These are phyloP conservation scores for Gobius niger DNA, from an alignment of 2,113 vertebrate genomes.

Conservation along the genomic window DNA sequence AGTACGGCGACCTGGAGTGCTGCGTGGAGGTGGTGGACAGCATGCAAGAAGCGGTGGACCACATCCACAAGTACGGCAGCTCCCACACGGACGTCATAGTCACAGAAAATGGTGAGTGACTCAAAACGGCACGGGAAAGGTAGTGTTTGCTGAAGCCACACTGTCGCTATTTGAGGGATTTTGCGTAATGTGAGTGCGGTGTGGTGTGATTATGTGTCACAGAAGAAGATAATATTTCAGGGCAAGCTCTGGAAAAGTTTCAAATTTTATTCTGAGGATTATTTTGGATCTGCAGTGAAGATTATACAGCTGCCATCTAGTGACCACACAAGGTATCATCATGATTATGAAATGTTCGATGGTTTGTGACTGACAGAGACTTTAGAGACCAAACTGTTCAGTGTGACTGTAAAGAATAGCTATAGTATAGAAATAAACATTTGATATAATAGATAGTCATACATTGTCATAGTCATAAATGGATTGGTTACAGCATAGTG, in stretches of 20 bases:
- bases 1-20: slow-evolving; percentile 93
- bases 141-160: not conserved
- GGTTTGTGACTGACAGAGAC: not conserved
- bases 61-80: slow-evolving; percentile 97
- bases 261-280: slow-evolving; percentile 22
- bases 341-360: not conserved
- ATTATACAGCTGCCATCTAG: slow-evolving; percentile 55
- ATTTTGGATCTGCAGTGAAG: slow-evolving; percentile 10
- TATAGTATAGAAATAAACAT: not conserved
- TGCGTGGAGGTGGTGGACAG: slow-evolving; percentile 95
- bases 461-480: no score
- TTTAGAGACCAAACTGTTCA: not conserved
- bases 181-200: not conserved
- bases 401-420: not conserved
- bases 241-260: not conserved
- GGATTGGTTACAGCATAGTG: no score
- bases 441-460: not conserved
- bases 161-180: not conserved
- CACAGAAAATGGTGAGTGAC: slow-evolving; percentile 89
- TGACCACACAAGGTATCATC: slow-evolving; percentile 40
- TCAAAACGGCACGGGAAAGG: not conserved
- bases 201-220: not conserved
- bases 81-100: slow-evolving; percentile 94
- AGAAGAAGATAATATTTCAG: slow-evolving; percentile 2
- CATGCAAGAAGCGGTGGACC: slow-evolving; percentile 87